Evolutionary conservation across 2,797 vertebrate species (phyloP), one percentile per base, ranked within the genome.

Genomic region (Australoheros facetus): DNA sequence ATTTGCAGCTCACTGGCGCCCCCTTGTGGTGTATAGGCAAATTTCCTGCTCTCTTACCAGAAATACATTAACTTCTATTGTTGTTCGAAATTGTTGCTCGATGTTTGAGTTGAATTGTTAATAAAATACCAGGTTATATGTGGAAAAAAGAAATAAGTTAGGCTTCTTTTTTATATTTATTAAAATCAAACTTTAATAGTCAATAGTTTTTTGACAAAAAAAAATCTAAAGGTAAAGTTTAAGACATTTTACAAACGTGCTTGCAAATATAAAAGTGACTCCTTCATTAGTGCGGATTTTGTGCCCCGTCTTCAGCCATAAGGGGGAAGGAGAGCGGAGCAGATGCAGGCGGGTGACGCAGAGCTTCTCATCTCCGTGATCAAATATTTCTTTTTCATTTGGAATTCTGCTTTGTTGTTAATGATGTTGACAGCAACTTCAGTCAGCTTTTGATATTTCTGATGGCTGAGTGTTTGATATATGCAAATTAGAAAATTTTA

Each of bases 391-490:
- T 51, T 85, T 85, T 89, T 81, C 86, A 89, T 94, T 90, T 90
- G 64, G 85, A 92, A 89, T 93, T 93, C 89, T 56, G 77, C 91
- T 93, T 92, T 91, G 81, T 84, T 90, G 86, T 88, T 92, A 90
- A 93, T 92, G 88, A 92, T 90, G 88, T 90, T 89, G 90, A 91
- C 86, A 79, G 74, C 69, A 80, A 84, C 89, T 89, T 93, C 88
- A 90, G 64, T 86, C 85, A 72, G n/a, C 51, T 76, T 84, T 70
- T 90, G 85, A 88, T 87, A 72, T 73, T 73, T 84, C 71, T 76
- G 83, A 88, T 70, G 84, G 79, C 71, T 39, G 78, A 85, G 56
- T 74, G 78, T 87, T 84, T 86, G 83, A 88, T 59, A 77, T 87
- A 88, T 89, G 80, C 81, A 87, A 87, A 86, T 87, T 73, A 78